Conservation (phyloP, 1,140 invertebrate species). For the Mya arenaria region DNA sequence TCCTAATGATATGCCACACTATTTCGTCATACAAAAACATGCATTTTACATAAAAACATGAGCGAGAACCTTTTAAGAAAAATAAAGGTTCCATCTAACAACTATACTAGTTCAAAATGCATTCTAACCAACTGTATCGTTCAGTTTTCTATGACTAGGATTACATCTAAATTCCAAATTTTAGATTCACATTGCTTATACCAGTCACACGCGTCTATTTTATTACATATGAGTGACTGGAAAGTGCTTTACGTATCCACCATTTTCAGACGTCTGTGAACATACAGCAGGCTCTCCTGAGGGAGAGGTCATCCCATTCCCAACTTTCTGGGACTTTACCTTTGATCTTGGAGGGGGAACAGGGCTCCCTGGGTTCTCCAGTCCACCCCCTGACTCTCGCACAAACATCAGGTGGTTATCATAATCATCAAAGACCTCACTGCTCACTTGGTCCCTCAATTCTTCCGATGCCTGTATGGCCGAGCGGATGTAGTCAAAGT, state of each 20-base stretch:
- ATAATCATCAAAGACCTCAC: slow-evolving; percentile 36
- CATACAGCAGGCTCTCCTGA: no score
- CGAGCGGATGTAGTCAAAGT: slow-evolving; percentile 11
- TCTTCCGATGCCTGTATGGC: slow-evolving; percentile 1
- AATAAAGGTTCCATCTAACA: no score
- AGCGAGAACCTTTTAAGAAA: no score
- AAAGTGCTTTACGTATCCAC: background rate
- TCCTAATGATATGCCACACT: no score
- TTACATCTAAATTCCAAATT: background rate
- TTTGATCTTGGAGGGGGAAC: background rate
- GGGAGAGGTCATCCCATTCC: no score
- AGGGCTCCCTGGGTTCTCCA: background rate
- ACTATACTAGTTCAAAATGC: background rate
- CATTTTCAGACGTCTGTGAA: no score
- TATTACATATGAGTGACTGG: slow-evolving; percentile 17
- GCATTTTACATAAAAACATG: no score
- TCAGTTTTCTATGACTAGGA: background rate
- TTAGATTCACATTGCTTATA: background rate
- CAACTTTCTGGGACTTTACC: no score
- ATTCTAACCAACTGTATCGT: background rate
- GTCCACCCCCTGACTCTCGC: background rate
- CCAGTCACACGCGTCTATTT: background rate
- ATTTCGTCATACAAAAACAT: no score
- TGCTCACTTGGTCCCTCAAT: slow-evolving; percentile 1
- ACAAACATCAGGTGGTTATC: slow-evolving; percentile 29